Evolutionary conservation across 53 echinoderm and acorn worm genomes (phyloP).

Genomic region (Paracentrotus lividus): DNA sequence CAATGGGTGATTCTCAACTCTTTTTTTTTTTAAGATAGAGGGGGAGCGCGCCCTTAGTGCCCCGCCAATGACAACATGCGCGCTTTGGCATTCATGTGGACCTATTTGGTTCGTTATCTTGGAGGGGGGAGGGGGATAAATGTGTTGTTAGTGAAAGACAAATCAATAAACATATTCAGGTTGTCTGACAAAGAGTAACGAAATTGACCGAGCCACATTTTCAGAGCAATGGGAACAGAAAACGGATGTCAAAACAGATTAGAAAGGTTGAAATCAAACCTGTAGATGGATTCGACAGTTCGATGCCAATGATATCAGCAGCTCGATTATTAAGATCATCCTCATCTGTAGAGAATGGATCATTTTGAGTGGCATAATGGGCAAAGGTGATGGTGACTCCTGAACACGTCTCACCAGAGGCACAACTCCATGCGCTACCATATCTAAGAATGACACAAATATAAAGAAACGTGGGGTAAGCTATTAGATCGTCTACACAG

Average conservation of each 20-base stretch:
- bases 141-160: too few species aligned
- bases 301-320: conserved; percentile 80
- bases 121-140: too few species aligned
- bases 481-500: too few species aligned
- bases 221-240: neutral
- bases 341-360: conserved; percentile 74
- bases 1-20: too few species aligned
- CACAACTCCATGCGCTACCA: conserved; percentile 85
- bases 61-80: too few species aligned
- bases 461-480: too few species aligned
- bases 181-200: neutral
- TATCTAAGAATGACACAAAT: conserved; percentile 55
- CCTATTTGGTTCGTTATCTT: too few species aligned
- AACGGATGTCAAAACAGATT: neutral
- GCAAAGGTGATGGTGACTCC: conserved; percentile 84
- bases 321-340: conserved; percentile 79
- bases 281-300: conserved; percentile 81
- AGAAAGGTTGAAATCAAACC: conserved; percentile 49
- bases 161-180: too few species aligned
- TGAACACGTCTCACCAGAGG: conserved; percentile 78
- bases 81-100: too few species aligned
- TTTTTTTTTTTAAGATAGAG: too few species aligned
- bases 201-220: neutral
- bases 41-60: too few species aligned
- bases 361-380: conserved; percentile 76